Percentiles rank a stretch among this genome's conserved stretches.
Conservation (phyloP, 2,113 vertebrate species). For the Lutjanus erythropterus region DNA sequence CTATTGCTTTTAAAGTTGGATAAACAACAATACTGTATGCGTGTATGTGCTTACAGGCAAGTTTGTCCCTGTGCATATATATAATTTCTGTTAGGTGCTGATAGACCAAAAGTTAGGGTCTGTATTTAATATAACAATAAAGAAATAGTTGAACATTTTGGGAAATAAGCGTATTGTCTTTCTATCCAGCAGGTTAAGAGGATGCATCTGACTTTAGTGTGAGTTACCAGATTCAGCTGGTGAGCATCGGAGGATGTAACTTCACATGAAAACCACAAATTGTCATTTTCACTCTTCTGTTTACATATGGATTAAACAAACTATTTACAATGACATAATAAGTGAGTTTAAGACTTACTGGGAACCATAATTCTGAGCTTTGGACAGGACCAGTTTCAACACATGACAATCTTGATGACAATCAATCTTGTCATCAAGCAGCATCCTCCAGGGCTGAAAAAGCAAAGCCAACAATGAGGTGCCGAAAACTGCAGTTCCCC, state of each 20-base stretch:
- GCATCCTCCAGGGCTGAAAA: too few species aligned
- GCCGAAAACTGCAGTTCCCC: too few species aligned
- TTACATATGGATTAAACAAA: neutral
- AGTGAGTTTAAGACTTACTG: neutral
- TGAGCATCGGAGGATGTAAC: neutral
- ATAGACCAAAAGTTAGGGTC: neutral
- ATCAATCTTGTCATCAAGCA: too few species aligned
- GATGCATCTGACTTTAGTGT: neutral
- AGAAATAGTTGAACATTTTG: neutral
- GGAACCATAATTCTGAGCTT: neutral
- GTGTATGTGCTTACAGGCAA: neutral
- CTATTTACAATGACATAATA: neutral
- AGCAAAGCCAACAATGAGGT: too few species aligned
- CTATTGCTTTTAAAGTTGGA: constrained; percentile 16
- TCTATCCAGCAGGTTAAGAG: neutral
- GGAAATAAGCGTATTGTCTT: neutral
- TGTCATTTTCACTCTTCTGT: neutral
- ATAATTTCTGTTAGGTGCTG: neutral
- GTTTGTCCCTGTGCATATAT: neutral
- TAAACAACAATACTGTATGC: neutral
- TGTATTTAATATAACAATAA: neutral
- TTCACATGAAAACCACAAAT: neutral
- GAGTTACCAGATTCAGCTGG: neutral
- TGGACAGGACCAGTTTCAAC: neutral
- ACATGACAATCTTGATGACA: too few species aligned